These are phyloP conservation scores for Rousettus madagascariensis DNA, from an alignment of 2,797 vertebrate species.

Conservation along the genomic window DNA sequence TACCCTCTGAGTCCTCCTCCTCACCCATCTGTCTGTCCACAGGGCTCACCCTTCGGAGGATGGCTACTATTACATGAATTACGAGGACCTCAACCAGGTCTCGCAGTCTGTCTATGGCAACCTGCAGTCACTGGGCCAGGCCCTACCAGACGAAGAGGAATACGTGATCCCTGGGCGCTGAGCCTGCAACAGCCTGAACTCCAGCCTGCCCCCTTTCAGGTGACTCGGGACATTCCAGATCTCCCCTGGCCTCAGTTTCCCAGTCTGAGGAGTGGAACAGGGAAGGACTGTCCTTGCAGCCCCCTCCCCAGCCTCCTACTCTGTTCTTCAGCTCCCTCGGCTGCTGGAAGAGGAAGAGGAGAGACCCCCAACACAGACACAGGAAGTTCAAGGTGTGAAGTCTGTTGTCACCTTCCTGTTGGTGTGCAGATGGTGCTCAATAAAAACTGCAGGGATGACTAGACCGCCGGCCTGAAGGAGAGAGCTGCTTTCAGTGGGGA, in stretches of 20 bases:
- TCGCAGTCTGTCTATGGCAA: constrained; percentile 84
- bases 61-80: constrained; percentile 73
- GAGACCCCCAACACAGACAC: neutral
- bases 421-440: neutral
- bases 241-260: neutral
- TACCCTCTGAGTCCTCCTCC: neutral
- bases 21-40: neutral
- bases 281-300: neutral
- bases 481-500: neutral
- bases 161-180: constrained; percentile 63
- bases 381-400: neutral
- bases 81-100: accelerated
- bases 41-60: neutral
- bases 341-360: neutral
- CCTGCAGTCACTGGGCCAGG: neutral
- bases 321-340: neutral
- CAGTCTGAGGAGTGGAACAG: neutral
- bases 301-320: neutral
- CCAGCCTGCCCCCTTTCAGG: too few species aligned
- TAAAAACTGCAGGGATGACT: neutral
- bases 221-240: neutral
- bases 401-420: neutral
- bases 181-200: neutral
- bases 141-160: neutral
- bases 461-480: neutral